Base-by-base conservation (phyloP, 1,140 invertebrate species). In the Dinothrombium tinctorium region DNA sequence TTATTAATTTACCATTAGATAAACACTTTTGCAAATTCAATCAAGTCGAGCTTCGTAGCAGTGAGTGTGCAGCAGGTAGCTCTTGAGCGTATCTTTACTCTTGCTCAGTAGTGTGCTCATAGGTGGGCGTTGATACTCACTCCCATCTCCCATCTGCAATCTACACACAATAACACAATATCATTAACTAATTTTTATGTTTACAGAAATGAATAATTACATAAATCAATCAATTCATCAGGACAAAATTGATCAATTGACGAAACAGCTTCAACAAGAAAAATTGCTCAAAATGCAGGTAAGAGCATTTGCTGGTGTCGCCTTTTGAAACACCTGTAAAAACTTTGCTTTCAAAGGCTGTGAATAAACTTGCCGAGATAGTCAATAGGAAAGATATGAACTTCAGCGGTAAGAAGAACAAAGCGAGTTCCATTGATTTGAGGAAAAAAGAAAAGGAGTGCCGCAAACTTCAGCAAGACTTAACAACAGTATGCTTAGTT, bases 311-410 rank as follows among this genome's bases (percentile, higher is more conserved):
- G n/a, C n/a, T n/a, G n/a, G n/a, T n/a, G n/a, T n/a, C n/a, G n/a
- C n/a, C n/a, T n/a, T n/a, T n/a, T n/a, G n/a, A n/a, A n/a, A n/a
- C n/a, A n/a, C n/a, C n/a, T n/a, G n/a, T n/a, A n/a, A n/a, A n/a
- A n/a, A n/a, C 24, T 39, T 38, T n/a, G 2, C 41, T 22, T 39
- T 42, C 76, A 51, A 76, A 89, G 59, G 89, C 89, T 35, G 83
- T 96, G 23, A 90, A 92, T 59, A 96, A 96, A 57, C 63, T 96
- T 33, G 81, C 86, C 4, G 87, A 96, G 60, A 81, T 96, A 19
- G 84, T 95, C 78, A 87, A 89, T 54, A 67, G 77, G 31, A 86
- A 83, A 59, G 81, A 83, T 53, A 53, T 51, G 44, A 51, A 41
- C n/a, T 36, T 45, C 36, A 38, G 48, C 29, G 46, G 72, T 22